phyloP scores from a whole-genome alignment of 2,797 vertebrate species.

The Sylvia borin region DNA sequence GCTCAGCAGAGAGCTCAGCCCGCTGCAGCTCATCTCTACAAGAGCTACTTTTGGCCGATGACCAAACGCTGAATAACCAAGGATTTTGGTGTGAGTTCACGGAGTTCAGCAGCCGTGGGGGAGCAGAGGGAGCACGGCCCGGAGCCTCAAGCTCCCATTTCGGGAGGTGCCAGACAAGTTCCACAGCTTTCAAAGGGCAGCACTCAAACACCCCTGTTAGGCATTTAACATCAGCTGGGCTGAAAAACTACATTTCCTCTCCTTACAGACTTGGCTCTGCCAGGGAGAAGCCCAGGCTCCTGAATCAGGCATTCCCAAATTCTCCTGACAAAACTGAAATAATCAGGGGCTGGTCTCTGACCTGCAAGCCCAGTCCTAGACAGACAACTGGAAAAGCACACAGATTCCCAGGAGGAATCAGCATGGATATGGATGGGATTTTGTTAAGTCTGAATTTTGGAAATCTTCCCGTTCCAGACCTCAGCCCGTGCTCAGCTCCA shows the following conservation, averaged over 20 bases:
- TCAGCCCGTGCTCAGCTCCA: accelerated
- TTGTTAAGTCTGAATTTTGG: neutral
- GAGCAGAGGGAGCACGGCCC: neutral
- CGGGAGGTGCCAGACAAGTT: neutral
- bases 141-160: neutral
- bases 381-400: neutral
- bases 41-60: neutral
- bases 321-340: neutral
- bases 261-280: neutral
- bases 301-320: neutral
- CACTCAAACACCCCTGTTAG: neutral
- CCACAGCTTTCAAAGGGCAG: neutral
- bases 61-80: neutral
- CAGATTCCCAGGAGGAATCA: neutral
- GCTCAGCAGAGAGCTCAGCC: neutral
- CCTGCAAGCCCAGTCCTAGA: neutral
- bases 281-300: neutral
- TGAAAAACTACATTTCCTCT: neutral
- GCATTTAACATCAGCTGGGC: neutral
- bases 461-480: neutral
- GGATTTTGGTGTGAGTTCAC: neutral
- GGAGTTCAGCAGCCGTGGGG: neutral
- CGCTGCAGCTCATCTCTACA: neutral
- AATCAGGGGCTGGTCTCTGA: neutral
- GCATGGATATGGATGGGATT: neutral